Conservation (phyloP, 2,888 invertebrate genomes). For the Cryptops parisi region DNA sequence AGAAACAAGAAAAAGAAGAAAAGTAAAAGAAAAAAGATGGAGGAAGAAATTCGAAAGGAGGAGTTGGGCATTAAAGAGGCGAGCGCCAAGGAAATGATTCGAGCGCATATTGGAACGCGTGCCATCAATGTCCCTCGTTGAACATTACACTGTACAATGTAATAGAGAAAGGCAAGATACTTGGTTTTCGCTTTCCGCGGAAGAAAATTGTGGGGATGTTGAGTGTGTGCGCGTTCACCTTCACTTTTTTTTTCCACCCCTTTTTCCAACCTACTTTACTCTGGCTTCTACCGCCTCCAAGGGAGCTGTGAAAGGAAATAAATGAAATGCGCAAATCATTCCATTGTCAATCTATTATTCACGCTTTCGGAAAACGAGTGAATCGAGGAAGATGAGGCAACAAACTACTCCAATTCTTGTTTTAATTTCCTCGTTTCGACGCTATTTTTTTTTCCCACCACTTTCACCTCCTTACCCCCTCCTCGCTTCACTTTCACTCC, state of each 20-base stretch:
- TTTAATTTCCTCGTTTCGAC: no score
- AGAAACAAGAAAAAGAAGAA: no score
- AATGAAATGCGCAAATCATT: no score
- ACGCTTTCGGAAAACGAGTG: no score
- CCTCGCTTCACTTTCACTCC: no score
- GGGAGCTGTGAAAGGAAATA: no score
- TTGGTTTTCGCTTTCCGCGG: no score
- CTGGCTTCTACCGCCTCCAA: neutral
- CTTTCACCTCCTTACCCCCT: no score
- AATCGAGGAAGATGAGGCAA: no score
- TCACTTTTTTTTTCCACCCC: neutral
- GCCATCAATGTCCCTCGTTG: neutral
- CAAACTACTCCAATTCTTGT: no score
- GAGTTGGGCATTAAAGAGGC: neutral
- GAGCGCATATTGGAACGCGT: neutral
- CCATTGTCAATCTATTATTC: no score
- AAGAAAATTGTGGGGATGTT: conserved; percentile 2
- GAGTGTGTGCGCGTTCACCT: neutral
- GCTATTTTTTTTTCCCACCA: no score
- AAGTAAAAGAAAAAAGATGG: neutral
- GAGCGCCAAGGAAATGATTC: neutral
- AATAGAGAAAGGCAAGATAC: neutral
- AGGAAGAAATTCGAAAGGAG: neutral
- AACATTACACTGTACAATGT: neutral
- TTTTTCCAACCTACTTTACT: neutral